Evolutionary conservation across 2,113 vertebrate species (phyloP).

Genomic region (Nothocercus nigrocapillus): DNA sequence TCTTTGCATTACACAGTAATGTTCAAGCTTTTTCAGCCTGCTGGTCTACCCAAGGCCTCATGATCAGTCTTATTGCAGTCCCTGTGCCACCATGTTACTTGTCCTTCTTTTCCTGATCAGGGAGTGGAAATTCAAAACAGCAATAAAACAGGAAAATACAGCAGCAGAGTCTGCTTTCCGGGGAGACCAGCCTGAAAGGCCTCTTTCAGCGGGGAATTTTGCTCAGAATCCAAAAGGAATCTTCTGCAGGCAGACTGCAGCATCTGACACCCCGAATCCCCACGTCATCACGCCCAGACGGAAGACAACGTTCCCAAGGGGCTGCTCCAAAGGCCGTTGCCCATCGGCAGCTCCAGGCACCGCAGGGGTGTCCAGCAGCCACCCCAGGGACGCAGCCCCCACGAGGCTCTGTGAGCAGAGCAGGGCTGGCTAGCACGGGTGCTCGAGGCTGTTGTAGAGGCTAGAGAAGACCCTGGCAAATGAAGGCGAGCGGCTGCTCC

Average conservation of each 20-base stretch:
- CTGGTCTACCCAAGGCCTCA: background rate
- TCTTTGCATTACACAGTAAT: background rate
- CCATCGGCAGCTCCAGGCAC: background rate
- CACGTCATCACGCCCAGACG: fast-evolving
- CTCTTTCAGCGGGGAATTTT: background rate
- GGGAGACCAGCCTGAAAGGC: background rate
- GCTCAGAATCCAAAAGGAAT: background rate
- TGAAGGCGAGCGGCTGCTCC: background rate
- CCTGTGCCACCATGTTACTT: background rate
- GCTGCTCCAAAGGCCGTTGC: background rate
- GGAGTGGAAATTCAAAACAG: background rate
- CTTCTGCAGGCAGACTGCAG: background rate
- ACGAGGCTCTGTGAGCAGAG: background rate
- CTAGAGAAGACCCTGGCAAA: background rate
- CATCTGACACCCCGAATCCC: background rate
- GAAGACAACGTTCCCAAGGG: background rate
- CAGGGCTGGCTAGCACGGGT: background rate
- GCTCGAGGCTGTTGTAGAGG: background rate
- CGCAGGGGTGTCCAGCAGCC: too few species aligned
- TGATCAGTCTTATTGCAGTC: background rate
- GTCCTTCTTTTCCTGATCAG: background rate
- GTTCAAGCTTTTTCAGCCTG: background rate
- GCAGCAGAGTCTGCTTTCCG: background rate
- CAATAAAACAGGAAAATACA: background rate
- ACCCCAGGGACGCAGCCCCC: background rate